phyloP scores from a whole-genome alignment of 2,113 vertebrate species.

The Laticauda laticaudata region DNA sequence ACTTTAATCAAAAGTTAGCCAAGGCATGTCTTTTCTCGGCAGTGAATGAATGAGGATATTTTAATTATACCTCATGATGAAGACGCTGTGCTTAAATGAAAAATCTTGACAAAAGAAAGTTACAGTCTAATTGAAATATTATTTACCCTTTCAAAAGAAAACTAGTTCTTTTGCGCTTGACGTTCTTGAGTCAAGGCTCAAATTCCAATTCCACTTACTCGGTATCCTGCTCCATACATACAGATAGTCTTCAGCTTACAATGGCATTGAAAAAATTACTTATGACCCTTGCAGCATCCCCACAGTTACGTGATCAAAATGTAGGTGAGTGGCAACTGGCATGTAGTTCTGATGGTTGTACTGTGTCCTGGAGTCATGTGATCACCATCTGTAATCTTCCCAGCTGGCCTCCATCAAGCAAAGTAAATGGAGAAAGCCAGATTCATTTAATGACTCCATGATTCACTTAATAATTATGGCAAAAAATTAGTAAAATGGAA shows the following conservation, averaged over 20 bases:
- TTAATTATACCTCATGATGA: constrained; percentile 25
- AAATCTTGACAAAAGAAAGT: neutral
- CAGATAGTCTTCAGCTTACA: neutral
- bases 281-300: neutral
- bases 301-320: neutral
- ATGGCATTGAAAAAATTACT: neutral
- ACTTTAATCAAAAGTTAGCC: constrained; percentile 59
- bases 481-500: neutral
- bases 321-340: neutral
- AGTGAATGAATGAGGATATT: constrained; percentile 45
- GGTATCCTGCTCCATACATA: neutral
- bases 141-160: neutral
- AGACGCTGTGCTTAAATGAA: neutral
- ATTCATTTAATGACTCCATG: neutral
- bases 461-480: neutral
- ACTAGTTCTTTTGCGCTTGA: neutral
- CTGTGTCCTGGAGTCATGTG: neutral
- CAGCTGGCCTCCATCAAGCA: neutral
- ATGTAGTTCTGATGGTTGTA: neutral
- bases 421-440: neutral
- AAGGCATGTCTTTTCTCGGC: constrained; percentile 50
- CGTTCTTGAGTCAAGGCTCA: neutral
- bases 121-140: neutral
- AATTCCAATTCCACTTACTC: neutral
- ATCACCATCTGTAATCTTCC: neutral